Base-by-base conservation (phyloP, 2,888 invertebrate species). In the Watsonalla cultraria region DNA sequence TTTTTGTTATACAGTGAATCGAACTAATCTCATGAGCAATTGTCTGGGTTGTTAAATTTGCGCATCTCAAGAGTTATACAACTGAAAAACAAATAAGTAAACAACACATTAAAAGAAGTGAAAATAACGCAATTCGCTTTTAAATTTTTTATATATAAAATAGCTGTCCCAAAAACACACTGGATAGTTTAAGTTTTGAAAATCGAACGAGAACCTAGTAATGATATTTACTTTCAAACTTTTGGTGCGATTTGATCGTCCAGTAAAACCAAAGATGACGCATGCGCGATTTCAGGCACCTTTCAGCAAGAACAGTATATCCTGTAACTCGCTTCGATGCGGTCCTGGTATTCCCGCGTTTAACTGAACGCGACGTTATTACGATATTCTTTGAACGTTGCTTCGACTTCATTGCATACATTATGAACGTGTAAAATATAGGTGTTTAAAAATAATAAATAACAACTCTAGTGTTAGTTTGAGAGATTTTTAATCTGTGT, bases 281-380 rank as follows among this genome's bases (percentile, higher is more conserved):
- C 42, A 42, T 42, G 42, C 42, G 42, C 42, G 42, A 42, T 42
- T 8, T 11, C 50, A 47, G 53, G 53, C 53, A 53, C 54, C 9
- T 55, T 62, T 64, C 52, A 58, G 61, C 54, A 14, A 53, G 58
- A 60, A 58, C 71, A 74, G 73, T 74, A 56, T 64, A 61, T 64
- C 62, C 61, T 55, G 60, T 61, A 60, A 51, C 58, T 52, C 56
- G 65, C 54, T 57, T 57, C 42, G 11, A 42, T 11, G 11, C 42
- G 42, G 42, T 42, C 11, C 42, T 42, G 42, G 42, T 11, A 11
- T 42, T 42, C 42, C 9, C 42, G 8, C 11, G 42, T 42, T 2
- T 5, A 42, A 42, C 9, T 11, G 42, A 42, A 42, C 11, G 9
- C 42, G 8, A 42, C 37, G 37, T 8, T 37, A 37, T 37, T 7